These are phyloP conservation scores for Forbesichthys papilliferus DNA, from an alignment of 2,113 vertebrate genomes.

Conservation along the genomic window DNA sequence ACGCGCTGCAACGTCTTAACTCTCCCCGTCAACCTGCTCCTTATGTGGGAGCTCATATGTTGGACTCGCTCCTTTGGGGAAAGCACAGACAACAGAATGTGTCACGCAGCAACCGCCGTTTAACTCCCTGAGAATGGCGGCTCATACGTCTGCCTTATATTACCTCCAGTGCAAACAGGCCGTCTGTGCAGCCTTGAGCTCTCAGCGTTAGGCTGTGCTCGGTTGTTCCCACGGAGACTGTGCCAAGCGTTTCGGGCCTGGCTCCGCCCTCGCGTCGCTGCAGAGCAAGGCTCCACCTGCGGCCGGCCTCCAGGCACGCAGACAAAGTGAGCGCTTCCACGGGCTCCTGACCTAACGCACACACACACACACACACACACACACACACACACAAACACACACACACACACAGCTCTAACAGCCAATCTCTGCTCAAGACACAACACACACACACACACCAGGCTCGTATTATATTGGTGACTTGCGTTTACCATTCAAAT, in stretches of 20 bases:
- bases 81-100: not conserved
- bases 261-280: constrained; percentile 53
- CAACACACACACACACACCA: constrained; percentile 1
- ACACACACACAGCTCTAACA: not conserved
- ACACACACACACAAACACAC: constrained; percentile 15
- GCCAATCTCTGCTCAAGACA: not conserved
- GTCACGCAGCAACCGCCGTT: not conserved
- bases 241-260: constrained; percentile 55
- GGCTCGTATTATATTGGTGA: not conserved
- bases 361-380: constrained; percentile 8
- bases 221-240: constrained; percentile 61
- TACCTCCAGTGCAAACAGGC: constrained; percentile 68
- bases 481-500: constrained; percentile 67
- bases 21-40: constrained; percentile 69
- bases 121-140: not conserved
- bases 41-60: constrained; percentile 66
- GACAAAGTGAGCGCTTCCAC: constrained; percentile 71
- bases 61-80: constrained; percentile 67
- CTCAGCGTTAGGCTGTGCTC: constrained; percentile 74
- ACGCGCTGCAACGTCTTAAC: constrained; percentile 65
- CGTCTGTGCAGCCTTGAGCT: constrained; percentile 68
- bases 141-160: not conserved
- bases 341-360: constrained; percentile 36
- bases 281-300: constrained; percentile 53
- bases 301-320: constrained; percentile 65